Evolutionary conservation across 53 echinoderm and acorn worm species (phyloP).

Genomic region (Arbacia lixula): DNA sequence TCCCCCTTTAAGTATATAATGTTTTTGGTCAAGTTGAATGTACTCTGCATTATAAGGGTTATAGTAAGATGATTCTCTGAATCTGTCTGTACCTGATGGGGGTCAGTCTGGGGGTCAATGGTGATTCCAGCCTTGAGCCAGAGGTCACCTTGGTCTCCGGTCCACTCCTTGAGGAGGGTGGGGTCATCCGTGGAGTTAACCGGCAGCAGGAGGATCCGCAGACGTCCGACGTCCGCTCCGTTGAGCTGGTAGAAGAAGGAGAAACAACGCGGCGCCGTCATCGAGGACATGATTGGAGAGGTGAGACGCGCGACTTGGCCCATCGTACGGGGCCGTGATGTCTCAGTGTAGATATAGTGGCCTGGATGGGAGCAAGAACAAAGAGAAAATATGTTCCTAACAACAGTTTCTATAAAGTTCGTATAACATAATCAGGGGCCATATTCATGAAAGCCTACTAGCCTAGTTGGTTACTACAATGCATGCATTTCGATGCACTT

Average conservation of each 20-base stretch:
- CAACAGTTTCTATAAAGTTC: too few species aligned
- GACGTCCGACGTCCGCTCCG: conserved; percentile 32
- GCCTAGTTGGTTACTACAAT: too few species aligned
- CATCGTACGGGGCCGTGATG: not conserved
- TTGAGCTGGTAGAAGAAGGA: conserved; percentile 24
- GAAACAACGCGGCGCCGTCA: not conserved
- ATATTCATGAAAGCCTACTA: too few species aligned
- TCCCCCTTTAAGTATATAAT: too few species aligned
- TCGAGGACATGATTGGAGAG: conserved; percentile 4
- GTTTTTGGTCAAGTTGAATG: too few species aligned
- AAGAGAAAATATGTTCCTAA: not conserved
- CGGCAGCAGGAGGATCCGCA: not conserved
- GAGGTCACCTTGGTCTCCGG: not conserved
- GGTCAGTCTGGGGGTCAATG: not conserved
- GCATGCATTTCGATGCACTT: too few species aligned
- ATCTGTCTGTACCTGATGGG: conserved; percentile 3
- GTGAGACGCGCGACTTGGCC: conserved; percentile 11
- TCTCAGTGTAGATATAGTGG: conserved; percentile 35
- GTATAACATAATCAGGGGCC: too few species aligned
- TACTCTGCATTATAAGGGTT: too few species aligned
- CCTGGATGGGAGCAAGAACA: not conserved
- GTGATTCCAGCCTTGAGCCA: conserved; percentile 19
- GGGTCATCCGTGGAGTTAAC: conserved; percentile 1
- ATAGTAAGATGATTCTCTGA: too few species aligned
- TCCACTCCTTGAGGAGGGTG: conserved; percentile 11